Conservation (phyloP, 1,140 invertebrate genomes). For the Brachionus plicatilis region DNA sequence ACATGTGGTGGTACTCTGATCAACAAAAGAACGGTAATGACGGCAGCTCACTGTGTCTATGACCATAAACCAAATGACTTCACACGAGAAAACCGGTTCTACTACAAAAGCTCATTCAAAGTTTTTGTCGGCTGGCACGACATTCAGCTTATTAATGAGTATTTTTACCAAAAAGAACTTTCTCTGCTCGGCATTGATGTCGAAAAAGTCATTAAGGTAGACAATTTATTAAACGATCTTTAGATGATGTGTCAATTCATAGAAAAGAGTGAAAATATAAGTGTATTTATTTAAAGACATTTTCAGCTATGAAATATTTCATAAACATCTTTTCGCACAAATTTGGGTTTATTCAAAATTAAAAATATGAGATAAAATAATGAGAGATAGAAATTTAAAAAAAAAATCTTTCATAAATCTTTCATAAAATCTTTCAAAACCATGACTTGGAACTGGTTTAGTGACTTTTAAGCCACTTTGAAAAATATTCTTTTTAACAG, state of each 20-base stretch:
- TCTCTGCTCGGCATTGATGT: background rate
- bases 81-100: background rate
- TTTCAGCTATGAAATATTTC: too few species aligned
- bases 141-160: background rate
- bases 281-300: too few species aligned
- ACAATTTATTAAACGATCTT: background rate
- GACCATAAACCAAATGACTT: constrained; percentile 4
- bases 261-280: too few species aligned
- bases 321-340: too few species aligned
- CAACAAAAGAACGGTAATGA: constrained; percentile 1
- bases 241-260: too few species aligned
- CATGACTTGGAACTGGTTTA: too few species aligned
- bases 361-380: too few species aligned
- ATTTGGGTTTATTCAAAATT: too few species aligned
- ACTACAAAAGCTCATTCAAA: background rate
- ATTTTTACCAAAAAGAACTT: background rate
- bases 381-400: background rate
- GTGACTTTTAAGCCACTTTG: too few species aligned
- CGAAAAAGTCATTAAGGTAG: background rate
- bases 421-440: too few species aligned
- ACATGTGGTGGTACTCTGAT: background rate
- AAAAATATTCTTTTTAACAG: too few species aligned
- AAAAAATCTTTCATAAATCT: background rate
- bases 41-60: constrained; percentile 28
- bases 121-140: constrained; percentile 15